phyloP scores from a whole-genome alignment of 2,113 vertebrate genomes.

The Echinops telfairi region DNA sequence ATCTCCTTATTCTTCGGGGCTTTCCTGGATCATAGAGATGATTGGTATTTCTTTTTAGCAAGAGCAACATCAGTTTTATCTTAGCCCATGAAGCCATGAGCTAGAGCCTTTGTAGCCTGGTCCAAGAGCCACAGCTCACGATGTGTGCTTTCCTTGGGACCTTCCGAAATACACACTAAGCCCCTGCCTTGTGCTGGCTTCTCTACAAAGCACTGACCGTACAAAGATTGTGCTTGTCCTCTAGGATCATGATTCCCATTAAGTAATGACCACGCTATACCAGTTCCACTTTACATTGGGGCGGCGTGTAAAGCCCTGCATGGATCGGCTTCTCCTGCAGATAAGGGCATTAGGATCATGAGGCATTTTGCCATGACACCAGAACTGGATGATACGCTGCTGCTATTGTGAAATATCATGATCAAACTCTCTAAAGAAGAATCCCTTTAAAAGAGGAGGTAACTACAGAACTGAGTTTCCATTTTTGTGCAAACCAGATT shows the following conservation, averaged over 20 bases:
- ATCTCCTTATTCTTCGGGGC: background rate
- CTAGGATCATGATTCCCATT: background rate
- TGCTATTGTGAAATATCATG: background rate
- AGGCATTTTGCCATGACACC: background rate
- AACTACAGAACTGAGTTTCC: too few relatives aligned
- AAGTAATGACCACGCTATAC: background rate
- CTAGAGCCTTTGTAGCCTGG: background rate
- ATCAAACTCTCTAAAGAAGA: background rate
- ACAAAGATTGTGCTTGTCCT: background rate
- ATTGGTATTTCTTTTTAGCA: conserved; percentile 4
- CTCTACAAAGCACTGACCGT: background rate
- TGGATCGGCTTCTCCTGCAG: background rate
- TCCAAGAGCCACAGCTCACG: background rate
- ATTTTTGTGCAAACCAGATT: too few relatives aligned
- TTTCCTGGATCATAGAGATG: background rate
- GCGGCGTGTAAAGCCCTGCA: background rate
- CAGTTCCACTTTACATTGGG: background rate
- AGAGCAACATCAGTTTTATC: background rate
- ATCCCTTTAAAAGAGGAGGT: background rate
- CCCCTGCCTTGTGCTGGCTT: background rate
- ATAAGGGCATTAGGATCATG: background rate
- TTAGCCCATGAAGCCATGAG: background rate
- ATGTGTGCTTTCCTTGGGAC: background rate
- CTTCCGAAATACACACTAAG: background rate
- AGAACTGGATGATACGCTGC: background rate